A percentile compares a stretch with the other conserved stretches of the same genome.
Conservation (phyloP, 1,140 invertebrate species). For the Pteromalus puparum region DNA sequence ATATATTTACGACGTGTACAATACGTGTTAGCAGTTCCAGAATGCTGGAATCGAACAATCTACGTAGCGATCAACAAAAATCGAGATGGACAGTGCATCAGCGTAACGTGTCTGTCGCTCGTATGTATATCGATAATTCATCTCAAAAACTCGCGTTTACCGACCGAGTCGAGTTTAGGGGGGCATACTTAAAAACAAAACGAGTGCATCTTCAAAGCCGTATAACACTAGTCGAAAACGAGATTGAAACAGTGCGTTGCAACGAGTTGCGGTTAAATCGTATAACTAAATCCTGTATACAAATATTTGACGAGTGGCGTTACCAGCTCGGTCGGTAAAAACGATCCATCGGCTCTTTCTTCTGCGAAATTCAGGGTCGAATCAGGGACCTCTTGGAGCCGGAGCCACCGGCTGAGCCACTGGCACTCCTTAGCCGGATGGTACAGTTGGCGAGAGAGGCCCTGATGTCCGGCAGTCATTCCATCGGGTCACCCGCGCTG, state of each 20-base stretch:
- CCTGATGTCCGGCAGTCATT: slow-evolving; percentile 59
- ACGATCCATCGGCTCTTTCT: not conserved
- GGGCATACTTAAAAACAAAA: not conserved
- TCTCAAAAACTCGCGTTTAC: not conserved
- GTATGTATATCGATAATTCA: not conserved
- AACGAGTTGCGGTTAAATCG: not conserved
- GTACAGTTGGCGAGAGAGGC: slow-evolving; percentile 31
- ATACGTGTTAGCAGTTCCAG: not conserved
- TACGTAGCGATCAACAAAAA: slow-evolving; percentile 2
- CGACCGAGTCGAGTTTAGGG: not conserved
- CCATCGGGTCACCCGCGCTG: slow-evolving; percentile 67
- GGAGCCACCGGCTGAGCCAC: not conserved
- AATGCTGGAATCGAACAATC: not conserved
- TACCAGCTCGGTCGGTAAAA: not conserved
- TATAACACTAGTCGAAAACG: not conserved
- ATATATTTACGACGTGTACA: not conserved
- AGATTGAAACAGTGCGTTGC: not conserved
- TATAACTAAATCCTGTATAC: not conserved
- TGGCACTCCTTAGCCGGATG: slow-evolving; percentile 6
- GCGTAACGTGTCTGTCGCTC: not conserved
- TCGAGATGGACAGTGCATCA: not conserved
- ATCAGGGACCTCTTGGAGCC: slow-evolving; percentile 27
- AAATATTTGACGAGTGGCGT: not conserved
- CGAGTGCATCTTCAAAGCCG: not conserved
- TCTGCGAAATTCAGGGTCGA: not conserved